Base-by-base conservation (phyloP, 2,888 invertebrate species). In the Lottia scabra region DNA sequence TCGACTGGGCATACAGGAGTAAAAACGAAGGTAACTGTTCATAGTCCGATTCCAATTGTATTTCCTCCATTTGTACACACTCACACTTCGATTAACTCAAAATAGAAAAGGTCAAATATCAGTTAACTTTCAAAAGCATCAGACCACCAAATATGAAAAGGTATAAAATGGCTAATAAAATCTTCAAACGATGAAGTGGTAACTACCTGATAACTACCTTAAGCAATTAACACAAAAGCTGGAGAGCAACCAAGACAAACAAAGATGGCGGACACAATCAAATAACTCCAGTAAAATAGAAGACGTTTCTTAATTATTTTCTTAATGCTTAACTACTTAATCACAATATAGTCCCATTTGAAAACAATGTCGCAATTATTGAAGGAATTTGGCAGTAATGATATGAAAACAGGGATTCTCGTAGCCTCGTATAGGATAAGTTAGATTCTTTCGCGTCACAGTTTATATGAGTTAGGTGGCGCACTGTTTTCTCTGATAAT, bases 241-340 rank as follows among this genome's bases (percentile, higher is more conserved):
- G 23, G 2, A 56, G 19, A 56, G 23, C 23, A 19, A 56, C 56
- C 56, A 56, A 56, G 19, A 56, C 56, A 56, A 56, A 56, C 56
- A 56, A 56, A 56, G 19, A 56, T 56, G 56, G 56, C 56, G 56
- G 3, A 19, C 56, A 56, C 56, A 56, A 8, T 56, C 19, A 56
- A 56, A 56, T 56, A 56, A 19, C 56, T 56, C 19, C 19, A 56
- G 56, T 19, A 56, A 23, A 23, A 56, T 56, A 23, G 56, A 23
- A 23, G 23, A 19, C 4, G 56, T 56, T 56, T 56, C 19, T 56
- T 23, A 56, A 56, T 56, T 56, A 56, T 56, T 56, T 56, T 56
- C 23, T 23, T 56, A 56, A 56, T 56, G 56, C 56, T 56, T 56
- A 56, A 56, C 56, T 56, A 56, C 56, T 56, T 56, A 56, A 56